These are phyloP conservation scores for Oscheius sp. DNA, from an alignment of 2,888 invertebrate genomes.

Conservation along the genomic window DNA sequence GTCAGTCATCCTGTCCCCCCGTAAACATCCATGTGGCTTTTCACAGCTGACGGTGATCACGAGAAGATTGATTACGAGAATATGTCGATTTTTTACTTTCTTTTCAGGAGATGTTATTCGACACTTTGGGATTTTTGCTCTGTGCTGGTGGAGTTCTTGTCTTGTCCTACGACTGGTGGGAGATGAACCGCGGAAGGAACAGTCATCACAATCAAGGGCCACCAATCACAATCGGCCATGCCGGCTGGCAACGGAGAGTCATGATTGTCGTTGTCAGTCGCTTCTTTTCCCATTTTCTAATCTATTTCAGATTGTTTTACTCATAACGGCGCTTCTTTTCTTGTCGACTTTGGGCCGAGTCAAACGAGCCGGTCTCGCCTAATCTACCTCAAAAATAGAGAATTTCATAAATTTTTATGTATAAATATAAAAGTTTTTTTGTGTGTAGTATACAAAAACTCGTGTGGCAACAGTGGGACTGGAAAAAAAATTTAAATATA, in stretches of 20 bases:
- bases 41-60: slow-evolving; percentile 10
- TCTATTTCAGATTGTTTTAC: background rate
- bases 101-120: slow-evolving; percentile 31
- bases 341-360: slow-evolving; percentile 19
- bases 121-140: slow-evolving; percentile 7
- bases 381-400: background rate
- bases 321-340: slow-evolving; percentile 11
- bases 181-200: background rate
- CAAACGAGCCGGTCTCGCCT: slow-evolving; percentile 19
- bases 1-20: slow-evolving; percentile 23
- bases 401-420: slow-evolving; percentile 20
- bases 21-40: background rate
- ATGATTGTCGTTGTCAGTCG: slow-evolving; percentile 45
- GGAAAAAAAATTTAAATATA: background rate
- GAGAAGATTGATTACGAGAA: slow-evolving; percentile 3
- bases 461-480: slow-evolving; percentile 4
- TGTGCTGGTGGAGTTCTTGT: background rate
- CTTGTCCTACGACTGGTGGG: slow-evolving; percentile 22
- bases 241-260: slow-evolving; percentile 51
- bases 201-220: slow-evolving; percentile 38
- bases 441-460: background rate
- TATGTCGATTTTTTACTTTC: background rate
- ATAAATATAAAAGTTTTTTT: slow-evolving; percentile 10
- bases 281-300: background rate
- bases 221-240: slow-evolving; percentile 45